Evolutionary conservation across 1,140 invertebrate genomes (phyloP), one percentile per base, ranked within the genome.

Genomic region (Anoplophora glabripennis): DNA sequence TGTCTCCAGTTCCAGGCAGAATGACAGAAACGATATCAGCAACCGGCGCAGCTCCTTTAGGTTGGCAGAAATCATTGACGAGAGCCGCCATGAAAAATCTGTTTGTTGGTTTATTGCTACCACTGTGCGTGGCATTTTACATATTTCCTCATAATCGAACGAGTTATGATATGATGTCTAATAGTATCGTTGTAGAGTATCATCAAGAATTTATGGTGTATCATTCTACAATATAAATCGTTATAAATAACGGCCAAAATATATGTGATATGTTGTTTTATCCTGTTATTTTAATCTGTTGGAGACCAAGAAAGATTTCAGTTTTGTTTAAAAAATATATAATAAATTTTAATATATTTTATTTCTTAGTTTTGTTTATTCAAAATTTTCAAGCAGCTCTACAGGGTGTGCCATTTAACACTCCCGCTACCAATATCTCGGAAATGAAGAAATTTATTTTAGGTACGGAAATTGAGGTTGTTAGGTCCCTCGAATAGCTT

Each of bases 1-100:
- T 91, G 9, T 76, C 84, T 14, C 80, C 80, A 0, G 72, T 78
- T 4, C 76, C 78, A 57, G 75, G 73, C 2, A 38, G 35, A 11
- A 11, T 21, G 33, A 17, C 49, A 14, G 52, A 60, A 15, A 60
- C 53, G 40, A 37, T 64, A 12, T 8, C 41, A 17, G 62, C 45
- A 10, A 51, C 40, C 40, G 21, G 38, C 4, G 33, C 46, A 40
- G 38, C 57, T 17, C 12, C 36, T 17, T 45, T 64, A 40, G 53
- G 53, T 12, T 53, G 54, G 38, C 58, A 64, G 38, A 42, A 60
- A 18, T 59, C 62, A 11, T 15, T 64, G 2, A 49, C 47, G n/a
- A 38, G 62, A 17, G 34, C 62, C 21, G 14, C 59, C 9, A 47
- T 60, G 12, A 64, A 64, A 57, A 64, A 54, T 48, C 17, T 64